A percentile compares a stretch with the other conserved stretches of the same genome.
phyloP scores from a whole-genome alignment of 2,113 vertebrate species.

The Mus spicilegus region DNA sequence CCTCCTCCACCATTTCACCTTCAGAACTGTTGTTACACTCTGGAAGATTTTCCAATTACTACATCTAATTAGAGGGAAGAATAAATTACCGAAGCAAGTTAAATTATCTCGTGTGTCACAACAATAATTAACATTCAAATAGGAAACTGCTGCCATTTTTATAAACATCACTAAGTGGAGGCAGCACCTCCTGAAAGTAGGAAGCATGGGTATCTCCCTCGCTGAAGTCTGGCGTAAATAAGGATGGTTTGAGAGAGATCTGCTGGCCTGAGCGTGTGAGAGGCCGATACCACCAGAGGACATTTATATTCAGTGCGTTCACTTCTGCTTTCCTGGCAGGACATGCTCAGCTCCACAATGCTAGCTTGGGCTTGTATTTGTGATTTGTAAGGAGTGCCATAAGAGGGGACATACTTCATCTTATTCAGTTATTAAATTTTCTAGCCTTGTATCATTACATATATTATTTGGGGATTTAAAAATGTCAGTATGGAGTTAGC shows the following conservation, averaged over 20 bases:
- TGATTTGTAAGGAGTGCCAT: background rate
- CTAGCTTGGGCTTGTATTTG: background rate
- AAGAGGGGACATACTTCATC: background rate
- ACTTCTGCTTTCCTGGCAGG: background rate
- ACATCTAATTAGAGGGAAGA: conserved; percentile 80
- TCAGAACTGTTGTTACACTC: conserved; percentile 77
- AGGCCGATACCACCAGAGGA: background rate
- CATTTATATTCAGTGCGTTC: background rate
- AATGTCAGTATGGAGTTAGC: background rate
- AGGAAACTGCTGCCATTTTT: conserved; percentile 74
- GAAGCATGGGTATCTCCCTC: background rate
- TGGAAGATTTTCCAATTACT: conserved; percentile 81
- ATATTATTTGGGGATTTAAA: background rate
- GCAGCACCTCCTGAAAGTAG: conserved; percentile 20
- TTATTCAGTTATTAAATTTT: background rate
- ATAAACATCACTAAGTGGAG: conserved; percentile 70
- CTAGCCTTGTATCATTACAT: background rate
- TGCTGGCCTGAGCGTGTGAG: background rate
- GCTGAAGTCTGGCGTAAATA: background rate
- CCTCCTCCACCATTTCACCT: conserved; percentile 66
- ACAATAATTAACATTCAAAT: conserved; percentile 83
- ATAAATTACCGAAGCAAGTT: conserved; percentile 81
- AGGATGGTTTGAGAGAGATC: background rate
- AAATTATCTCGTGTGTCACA: conserved; percentile 81
- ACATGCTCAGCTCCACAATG: background rate